Percentiles rank a stretch among this genome's conserved stretches.
These are phyloP conservation scores for Aldrovandia affinis DNA, from an alignment of 2,797 vertebrate genomes.

Conservation along the genomic window DNA sequence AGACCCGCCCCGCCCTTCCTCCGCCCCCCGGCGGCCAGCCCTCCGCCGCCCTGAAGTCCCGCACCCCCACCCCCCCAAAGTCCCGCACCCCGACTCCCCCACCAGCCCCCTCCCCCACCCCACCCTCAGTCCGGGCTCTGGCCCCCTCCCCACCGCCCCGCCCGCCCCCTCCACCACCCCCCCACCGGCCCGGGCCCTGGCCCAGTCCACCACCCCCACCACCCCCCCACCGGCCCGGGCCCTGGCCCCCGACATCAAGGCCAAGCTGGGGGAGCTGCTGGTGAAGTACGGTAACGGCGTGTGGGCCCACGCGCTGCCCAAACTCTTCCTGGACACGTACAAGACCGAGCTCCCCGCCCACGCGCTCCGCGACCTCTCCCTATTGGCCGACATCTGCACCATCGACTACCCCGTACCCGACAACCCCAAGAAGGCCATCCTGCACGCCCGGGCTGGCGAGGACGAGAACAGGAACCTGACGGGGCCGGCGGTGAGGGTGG, in stretches of 20 bases:
- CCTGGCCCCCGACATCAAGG: constrained; percentile 67
- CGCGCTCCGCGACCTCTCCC: constrained; percentile 75
- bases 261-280: constrained; percentile 82
- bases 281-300: constrained; percentile 82
- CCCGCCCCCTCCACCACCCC: constrained; percentile 46
- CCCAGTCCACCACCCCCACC: constrained; percentile 41
- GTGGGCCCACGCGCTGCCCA: constrained; percentile 88
- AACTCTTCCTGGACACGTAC: constrained; percentile 84
- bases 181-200: constrained; percentile 51
- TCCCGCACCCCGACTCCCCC: constrained; percentile 39
- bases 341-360: constrained; percentile 81
- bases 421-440: constrained; percentile 84
- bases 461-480: constrained; percentile 71
- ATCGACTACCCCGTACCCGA: constrained; percentile 80
- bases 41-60: constrained; percentile 44
- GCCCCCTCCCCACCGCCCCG: constrained; percentile 7
- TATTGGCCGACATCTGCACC: constrained; percentile 78
- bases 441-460: constrained; percentile 80
- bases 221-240: constrained; percentile 54
- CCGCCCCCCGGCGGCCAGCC: constrained; percentile 36
- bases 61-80: constrained; percentile 35
- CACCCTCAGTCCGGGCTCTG: constrained; percentile 1
- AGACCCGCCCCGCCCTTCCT: constrained; percentile 48
- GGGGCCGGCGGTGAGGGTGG: constrained; percentile 44
- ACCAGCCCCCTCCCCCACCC: constrained; percentile 45